Evolutionary conservation across 2,888 invertebrate species (phyloP), one percentile per base, ranked within the genome.

Genomic region (Anoplius nigerrimus): DNA sequence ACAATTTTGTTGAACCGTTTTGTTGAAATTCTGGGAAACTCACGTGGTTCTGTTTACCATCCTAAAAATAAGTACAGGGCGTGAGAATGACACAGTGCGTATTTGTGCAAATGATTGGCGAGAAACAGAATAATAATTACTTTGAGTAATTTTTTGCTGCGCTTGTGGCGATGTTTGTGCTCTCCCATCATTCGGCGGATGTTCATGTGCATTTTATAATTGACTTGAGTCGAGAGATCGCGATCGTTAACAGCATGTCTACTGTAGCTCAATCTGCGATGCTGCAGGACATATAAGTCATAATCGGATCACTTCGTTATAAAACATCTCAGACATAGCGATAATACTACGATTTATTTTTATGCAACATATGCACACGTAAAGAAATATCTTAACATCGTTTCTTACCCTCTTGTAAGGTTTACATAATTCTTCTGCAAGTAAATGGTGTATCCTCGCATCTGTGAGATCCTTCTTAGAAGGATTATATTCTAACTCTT

Each of bases 401-500:
- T 58, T 60, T 89, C 93, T 91, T 92, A 95, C 95, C 90, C 96
- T 92, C 91, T 95, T 92, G 84, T 95, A 94, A 8, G 97, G 96
- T 89, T 96, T 96, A 89, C 94, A 94, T 51, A 97, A 90, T 89
- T 97, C 97, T 89, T 97, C 96, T 2, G 96, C 95, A 51, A 98
- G 91, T 53, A 98, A 91, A 89, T 98, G 97, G 89, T 98, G 98
- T 79, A 97, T 96, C 89, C 93, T 95, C n/a, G 96, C 97, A 88
- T 98, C 97, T 0, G 97, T 97, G 67, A 97, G 90, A 90, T 97
- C 97, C 89, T 97, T 97, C 87, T 94, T 95, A 65, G 96, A 95
- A 60, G 97, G 97, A 90, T 95, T 96, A 87, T 97, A 97, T 86
- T 97, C 97, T 85, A 97, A 89, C 86, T 97, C 97, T 88, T 96